phyloP scores from a whole-genome alignment of 2,888 invertebrate genomes.

The Rhagium mordax region DNA sequence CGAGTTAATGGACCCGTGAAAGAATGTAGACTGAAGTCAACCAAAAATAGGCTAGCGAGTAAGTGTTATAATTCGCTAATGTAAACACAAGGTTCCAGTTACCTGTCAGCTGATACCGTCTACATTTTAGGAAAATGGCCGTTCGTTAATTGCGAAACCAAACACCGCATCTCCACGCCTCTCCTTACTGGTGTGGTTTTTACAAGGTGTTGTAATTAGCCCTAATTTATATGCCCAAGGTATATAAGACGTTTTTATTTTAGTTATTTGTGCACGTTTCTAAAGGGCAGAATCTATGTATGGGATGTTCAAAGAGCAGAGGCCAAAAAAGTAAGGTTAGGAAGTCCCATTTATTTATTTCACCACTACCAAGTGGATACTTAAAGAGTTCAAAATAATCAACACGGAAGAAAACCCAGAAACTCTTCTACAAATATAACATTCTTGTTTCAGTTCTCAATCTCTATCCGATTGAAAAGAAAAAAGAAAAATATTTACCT shows the following conservation, averaged over 20 bases:
- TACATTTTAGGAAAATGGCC: slow-evolving; percentile 17
- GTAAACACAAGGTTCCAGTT: slow-evolving; percentile 25
- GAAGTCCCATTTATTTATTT: too few relatives aligned
- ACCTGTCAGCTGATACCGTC: slow-evolving; percentile 22
- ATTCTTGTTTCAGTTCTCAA: too few relatives aligned
- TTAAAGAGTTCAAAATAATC: too few relatives aligned
- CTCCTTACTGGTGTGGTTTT: neutral
- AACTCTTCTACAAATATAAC: too few relatives aligned
- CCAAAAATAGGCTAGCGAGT: slow-evolving; percentile 23
- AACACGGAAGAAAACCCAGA: too few relatives aligned
- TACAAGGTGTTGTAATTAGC: slow-evolving; percentile 14
- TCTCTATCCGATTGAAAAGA: too few relatives aligned
- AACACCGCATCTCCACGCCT: slow-evolving; percentile 1
- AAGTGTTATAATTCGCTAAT: slow-evolving; percentile 25
- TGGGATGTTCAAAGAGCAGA: too few relatives aligned
- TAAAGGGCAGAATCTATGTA: too few relatives aligned
- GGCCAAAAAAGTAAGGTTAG: too few relatives aligned
- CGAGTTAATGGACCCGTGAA: slow-evolving; percentile 20
- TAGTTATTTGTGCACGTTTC: neutral
- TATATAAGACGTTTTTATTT: neutral
- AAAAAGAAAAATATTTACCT: too few relatives aligned
- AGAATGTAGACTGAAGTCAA: slow-evolving; percentile 18
- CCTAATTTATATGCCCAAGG: slow-evolving; percentile 8
- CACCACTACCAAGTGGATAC: too few relatives aligned
- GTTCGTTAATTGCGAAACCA: slow-evolving; percentile 22